A percentile compares a stretch with the other conserved stretches of the same genome.
Evolutionary conservation across 2,113 vertebrate species (phyloP).

Genomic region (Pachyramphus minor): DNA sequence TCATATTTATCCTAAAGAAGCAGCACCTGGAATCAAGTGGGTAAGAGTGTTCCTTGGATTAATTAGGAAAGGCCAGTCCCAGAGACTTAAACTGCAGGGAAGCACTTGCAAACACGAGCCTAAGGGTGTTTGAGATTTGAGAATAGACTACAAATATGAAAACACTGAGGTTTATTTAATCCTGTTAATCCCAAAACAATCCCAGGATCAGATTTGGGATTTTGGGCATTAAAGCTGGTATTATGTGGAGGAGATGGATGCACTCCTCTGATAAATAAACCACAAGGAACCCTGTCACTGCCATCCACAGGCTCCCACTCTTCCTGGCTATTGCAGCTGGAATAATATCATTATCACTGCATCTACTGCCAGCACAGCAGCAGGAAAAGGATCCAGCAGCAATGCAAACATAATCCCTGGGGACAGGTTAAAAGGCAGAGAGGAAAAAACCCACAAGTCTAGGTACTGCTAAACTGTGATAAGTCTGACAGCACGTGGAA

Average conservation of each 20-base stretch:
- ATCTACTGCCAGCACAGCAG: not conserved
- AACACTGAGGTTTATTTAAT: not conserved
- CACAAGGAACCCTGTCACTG: not conserved
- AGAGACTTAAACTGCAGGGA: not conserved
- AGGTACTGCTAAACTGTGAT: not conserved
- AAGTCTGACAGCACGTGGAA: not conserved
- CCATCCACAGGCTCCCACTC: not conserved
- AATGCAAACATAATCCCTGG: not conserved
- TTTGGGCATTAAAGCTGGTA: not conserved
- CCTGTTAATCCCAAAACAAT: not conserved
- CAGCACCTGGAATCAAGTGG: not conserved
- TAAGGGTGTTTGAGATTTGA: not conserved
- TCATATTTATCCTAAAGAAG: not conserved
- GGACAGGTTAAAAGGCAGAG: not conserved
- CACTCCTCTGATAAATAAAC: not conserved
- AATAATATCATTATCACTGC: not conserved
- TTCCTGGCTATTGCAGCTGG: not conserved
- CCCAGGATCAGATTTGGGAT: not conserved
- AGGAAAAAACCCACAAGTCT: not conserved
- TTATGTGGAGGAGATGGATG: not conserved
- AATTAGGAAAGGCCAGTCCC: not conserved
- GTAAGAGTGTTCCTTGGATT: not conserved
- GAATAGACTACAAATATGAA: not conserved
- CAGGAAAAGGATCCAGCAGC: not conserved
- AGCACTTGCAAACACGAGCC: not conserved